phyloP scores from a whole-genome alignment of 2,797 vertebrate genomes.

The Hemitrygon akajei region DNA sequence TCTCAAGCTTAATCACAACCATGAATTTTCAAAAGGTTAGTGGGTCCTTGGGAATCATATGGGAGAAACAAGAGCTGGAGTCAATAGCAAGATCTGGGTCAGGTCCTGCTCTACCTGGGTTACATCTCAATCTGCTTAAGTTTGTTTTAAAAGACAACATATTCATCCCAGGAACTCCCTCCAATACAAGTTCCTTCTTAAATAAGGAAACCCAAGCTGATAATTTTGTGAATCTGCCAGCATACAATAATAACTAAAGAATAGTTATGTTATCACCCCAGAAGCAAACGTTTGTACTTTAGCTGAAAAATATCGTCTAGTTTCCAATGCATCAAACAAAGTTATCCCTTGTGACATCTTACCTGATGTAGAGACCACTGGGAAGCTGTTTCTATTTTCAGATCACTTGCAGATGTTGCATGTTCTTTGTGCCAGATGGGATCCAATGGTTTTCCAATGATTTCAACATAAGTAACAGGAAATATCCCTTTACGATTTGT shows the following conservation, averaged over 20 bases:
- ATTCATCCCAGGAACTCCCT: too few species aligned
- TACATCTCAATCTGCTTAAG: too few species aligned
- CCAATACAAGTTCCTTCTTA: too few species aligned
- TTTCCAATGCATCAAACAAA: neutral
- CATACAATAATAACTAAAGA: neutral
- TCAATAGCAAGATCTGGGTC: too few species aligned
- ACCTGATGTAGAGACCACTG: constrained; percentile 27
- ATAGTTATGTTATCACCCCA: neutral
- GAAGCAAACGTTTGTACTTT: neutral
- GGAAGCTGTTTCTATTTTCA: neutral
- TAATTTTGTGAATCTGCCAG: neutral
- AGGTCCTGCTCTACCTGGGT: too few species aligned
- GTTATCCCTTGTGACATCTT: neutral
- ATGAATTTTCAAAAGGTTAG: too few species aligned
- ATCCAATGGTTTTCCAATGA: neutral
- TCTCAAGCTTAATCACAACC: too few species aligned
- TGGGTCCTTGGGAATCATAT: too few species aligned
- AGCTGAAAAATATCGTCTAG: neutral
- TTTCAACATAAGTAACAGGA: constrained; percentile 34
- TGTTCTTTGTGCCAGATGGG: neutral
- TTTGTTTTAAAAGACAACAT: too few species aligned
- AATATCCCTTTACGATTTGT: constrained; percentile 35
- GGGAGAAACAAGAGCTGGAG: too few species aligned
- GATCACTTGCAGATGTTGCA: constrained; percentile 2
- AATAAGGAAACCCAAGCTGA: neutral